phyloP scores from a whole-genome alignment of 1,140 invertebrate genomes.

The Nixonia krombeini region DNA sequence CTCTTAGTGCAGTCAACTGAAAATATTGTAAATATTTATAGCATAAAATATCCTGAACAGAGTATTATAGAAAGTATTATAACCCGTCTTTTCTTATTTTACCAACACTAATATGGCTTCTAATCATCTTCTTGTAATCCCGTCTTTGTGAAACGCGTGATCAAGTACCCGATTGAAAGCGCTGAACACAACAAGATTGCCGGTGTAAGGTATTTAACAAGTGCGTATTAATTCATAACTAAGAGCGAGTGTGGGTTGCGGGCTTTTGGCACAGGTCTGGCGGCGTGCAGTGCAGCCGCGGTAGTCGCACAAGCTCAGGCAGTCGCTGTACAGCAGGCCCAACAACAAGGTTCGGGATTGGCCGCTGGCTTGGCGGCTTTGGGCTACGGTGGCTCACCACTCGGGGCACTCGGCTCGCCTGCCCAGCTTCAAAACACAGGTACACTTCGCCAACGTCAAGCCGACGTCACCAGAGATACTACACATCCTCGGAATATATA shows the following conservation, averaged over 20 bases:
- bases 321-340: constrained; percentile 69
- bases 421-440: constrained; percentile 71
- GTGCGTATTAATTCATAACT: constrained; percentile 53
- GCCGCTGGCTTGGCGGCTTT: constrained; percentile 69
- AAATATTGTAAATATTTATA: too few species aligned
- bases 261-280: constrained; percentile 71
- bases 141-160: too few species aligned
- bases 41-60: too few species aligned
- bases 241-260: constrained; percentile 64
- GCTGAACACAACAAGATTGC: constrained; percentile 18
- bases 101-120: too few species aligned
- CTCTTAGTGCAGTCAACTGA: too few species aligned
- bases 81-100: too few species aligned
- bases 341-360: constrained; percentile 69
- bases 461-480: constrained; percentile 30
- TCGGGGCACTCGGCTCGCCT: constrained; percentile 69
- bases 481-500: constrained; percentile 9
- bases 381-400: constrained; percentile 69
- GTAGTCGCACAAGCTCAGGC: constrained; percentile 69
- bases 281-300: constrained; percentile 69
- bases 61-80: too few species aligned
- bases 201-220: constrained; percentile 54
- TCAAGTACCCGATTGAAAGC: constrained; percentile 1
- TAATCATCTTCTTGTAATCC: too few species aligned
- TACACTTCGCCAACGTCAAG: constrained; percentile 52